phyloP scores from a whole-genome alignment of 2,888 invertebrate species.

The Agrochola macilenta region DNA sequence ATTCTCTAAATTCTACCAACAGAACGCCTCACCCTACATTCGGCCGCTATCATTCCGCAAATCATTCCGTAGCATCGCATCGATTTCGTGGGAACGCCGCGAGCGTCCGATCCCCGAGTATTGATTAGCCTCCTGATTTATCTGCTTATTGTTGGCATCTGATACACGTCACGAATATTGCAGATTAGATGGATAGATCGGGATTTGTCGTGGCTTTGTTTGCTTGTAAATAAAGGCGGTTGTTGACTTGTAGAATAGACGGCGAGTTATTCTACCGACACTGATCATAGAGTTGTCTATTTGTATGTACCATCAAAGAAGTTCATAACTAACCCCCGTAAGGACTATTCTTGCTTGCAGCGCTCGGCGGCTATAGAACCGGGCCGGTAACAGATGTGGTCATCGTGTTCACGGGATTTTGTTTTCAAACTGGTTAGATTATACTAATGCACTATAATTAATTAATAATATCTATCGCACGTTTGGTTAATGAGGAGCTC shows the following conservation, averaged over 20 bases:
- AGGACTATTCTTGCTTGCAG: too few species aligned
- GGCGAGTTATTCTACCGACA: constrained; percentile 9
- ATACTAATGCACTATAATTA: too few species aligned
- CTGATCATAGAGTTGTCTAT: not conserved
- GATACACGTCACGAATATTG: constrained; percentile 77
- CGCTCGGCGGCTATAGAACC: too few species aligned
- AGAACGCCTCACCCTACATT: constrained; percentile 58
- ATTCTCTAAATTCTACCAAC: constrained; percentile 22
- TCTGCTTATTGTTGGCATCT: constrained; percentile 77
- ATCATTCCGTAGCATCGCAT: constrained; percentile 59
- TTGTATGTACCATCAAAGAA: too few species aligned
- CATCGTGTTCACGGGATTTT: too few species aligned
- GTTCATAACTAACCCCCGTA: too few species aligned
- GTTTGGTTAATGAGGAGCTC: too few species aligned
- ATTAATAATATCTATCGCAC: too few species aligned
- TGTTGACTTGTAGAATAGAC: constrained; percentile 34
- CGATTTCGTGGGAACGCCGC: constrained; percentile 83
- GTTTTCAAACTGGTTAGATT: too few species aligned
- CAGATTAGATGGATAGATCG: constrained; percentile 53
- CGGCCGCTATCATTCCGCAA: constrained; percentile 74
- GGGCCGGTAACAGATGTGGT: too few species aligned
- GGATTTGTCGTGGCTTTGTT: constrained; percentile 58
- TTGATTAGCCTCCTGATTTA: constrained; percentile 80
- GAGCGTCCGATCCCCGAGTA: constrained; percentile 74
- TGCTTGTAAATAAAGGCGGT: constrained; percentile 41